Evolutionary conservation across 2,113 vertebrate genomes (phyloP).

Genomic region (Misgurnus anguillicaudatus): DNA sequence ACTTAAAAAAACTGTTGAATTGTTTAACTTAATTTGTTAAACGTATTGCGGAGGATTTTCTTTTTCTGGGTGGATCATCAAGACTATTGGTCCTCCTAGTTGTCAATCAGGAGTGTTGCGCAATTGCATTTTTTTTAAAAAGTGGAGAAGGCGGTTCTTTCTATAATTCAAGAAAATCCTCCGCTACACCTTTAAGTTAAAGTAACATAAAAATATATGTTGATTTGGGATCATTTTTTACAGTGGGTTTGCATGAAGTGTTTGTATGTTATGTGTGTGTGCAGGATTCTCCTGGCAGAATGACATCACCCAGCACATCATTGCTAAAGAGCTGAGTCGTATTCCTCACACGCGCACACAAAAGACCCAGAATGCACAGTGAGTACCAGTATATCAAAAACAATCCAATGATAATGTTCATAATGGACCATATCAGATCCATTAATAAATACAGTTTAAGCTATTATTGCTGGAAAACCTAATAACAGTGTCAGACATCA

Average conservation of each 20-base stretch:
- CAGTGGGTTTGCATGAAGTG: background rate
- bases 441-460: background rate
- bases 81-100: too few species aligned
- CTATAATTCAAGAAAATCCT: too few species aligned
- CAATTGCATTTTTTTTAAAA: too few species aligned
- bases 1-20: too few species aligned
- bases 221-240: too few species aligned
- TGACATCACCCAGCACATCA: constrained; percentile 91
- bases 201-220: too few species aligned
- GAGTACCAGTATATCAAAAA: constrained; percentile 37
- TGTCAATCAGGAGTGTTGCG: too few species aligned
- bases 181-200: too few species aligned
- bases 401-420: background rate
- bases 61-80: too few species aligned
- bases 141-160: too few species aligned
- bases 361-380: constrained; percentile 59
- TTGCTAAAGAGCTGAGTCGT: constrained; percentile 92
- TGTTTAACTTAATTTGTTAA: too few species aligned
- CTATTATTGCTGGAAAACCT: constrained; percentile 1
- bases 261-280: constrained; percentile 35
- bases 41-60: too few species aligned
- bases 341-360: constrained; percentile 80
- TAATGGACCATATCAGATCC: background rate
- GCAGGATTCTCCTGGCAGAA: constrained; percentile 95
- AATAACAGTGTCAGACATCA: background rate